Base-by-base conservation (phyloP, 1,140 invertebrate species). In the Drosophila varians region DNA sequence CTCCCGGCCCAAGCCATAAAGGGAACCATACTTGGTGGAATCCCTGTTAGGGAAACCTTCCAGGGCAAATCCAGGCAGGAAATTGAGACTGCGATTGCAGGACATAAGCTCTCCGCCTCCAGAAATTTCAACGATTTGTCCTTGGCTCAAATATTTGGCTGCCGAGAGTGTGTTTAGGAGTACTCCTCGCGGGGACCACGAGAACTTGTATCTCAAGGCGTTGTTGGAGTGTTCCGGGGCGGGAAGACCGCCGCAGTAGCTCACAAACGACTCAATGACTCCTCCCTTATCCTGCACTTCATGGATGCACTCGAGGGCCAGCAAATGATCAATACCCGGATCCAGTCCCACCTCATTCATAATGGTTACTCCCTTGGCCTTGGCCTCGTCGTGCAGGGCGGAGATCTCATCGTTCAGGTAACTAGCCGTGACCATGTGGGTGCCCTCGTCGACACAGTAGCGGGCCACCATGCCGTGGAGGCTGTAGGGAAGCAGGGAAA, bases 231-330 rank as follows among this genome's bases (percentile, higher is more conserved):
- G 95, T 92, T 99, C 98, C 0, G 98, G 98, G 0, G 98, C 97
- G 0, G 98, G 98, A 23, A 99, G 91, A 26, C 96, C 99, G 56
- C 99, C 99, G 90, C 99, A 99, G 92, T 97, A 99, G 0, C 98
- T 99, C 0, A 98, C 94, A 91, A 99, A 99, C 1, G 98, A 99
- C 46, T 97, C 97, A 1, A 99, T 94, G 87, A 96, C 95, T 16
- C 96, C 92, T 92, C 98, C 91, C 92, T 95, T 91, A 92, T 94
- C 91, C 94, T 96, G 93, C 7, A 93, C 92, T 77, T 98, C 95
- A 90, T 99, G 97, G 70, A 99, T 99, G 90, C 97, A 98, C 91
- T 99, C 98, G 91, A 99, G 94, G 0, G 99, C 99, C 45, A 99
- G 91, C 42, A 99, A 93, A 92, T 99, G 99, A 91, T 99, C 99